Base-by-base conservation (phyloP, 2,113 vertebrate genomes). In the Bos indicus region DNA sequence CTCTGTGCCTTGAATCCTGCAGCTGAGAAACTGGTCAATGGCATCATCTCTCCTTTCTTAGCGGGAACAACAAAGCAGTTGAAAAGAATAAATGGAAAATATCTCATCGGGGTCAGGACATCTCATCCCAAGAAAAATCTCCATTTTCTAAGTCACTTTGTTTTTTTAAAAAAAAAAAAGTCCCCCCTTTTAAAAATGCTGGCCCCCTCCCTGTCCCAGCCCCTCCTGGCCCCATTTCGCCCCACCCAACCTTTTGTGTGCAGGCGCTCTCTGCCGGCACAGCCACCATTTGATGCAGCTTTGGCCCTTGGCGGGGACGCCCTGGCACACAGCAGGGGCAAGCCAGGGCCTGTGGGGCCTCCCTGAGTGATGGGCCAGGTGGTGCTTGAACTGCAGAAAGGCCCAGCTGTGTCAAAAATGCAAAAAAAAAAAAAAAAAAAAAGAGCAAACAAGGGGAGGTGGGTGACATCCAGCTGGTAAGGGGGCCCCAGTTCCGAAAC, bases 321-420 rank as follows among this genome's bases (percentile, higher is more conserved):
- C 87, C 94, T 87, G 71, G 96, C 86, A 87, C 48, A 19, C 25
- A 36, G 80, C 83, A 54, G 80, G 21, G 90, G 62, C 97, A 95
- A 95, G 98, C 93, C 1, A 33, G 78, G 96, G 96, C 98, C 93
- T 97, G 96, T 1, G 56, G 80, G 92, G 85, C 90, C 88, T 90
- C 89, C 48, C 90, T 94, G 94, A 91, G 85, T 77, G 93, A 97
- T n/a, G 33, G 93, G 93, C 97, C 96, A 96, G 97, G 91, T 93
- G 95, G 67, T 5, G 64, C 87, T 28, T 64, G 13, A 83, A 81
- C 87, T 86, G 96, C 59, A 95, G 46, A 71, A 62, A 80, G 81
- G 89, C 97, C 97, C 91, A 93, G 95, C 89, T 88, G 67, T 28
- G 46, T 16, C 0, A 4, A 74, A 92, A 90, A 88, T 0, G n/a